These are phyloP conservation scores for Batillaria attramentaria DNA, from an alignment of 1,140 invertebrate species.

Conservation along the genomic window DNA sequence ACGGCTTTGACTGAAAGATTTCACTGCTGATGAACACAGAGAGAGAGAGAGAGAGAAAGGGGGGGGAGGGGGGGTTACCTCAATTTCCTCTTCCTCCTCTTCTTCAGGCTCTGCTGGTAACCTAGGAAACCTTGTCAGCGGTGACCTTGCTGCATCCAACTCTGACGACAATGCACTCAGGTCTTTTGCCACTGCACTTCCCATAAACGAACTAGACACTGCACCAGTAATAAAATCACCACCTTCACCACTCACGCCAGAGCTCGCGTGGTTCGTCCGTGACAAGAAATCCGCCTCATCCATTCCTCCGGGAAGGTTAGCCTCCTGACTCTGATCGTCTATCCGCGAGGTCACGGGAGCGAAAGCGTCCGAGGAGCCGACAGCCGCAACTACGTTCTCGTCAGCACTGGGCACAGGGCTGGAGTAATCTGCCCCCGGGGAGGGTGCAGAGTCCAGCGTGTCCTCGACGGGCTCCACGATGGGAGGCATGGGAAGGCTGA, in stretches of 20 bases:
- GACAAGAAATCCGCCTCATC: background rate
- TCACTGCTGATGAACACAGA: background rate
- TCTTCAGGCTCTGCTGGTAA: background rate
- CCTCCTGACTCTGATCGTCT: background rate
- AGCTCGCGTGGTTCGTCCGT: background rate
- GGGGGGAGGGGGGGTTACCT: background rate
- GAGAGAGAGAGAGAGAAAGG: background rate
- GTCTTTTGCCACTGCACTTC: conserved; percentile 9
- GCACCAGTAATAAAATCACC: too few relatives aligned
- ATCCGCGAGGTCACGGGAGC: background rate
- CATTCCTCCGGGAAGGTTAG: background rate
- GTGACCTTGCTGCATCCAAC: conserved; percentile 1
- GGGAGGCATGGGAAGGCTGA: conserved; percentile 25
- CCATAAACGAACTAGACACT: conserved; percentile 14
- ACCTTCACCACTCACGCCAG: background rate
- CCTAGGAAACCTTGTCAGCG: background rate
- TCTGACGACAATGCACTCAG: background rate
- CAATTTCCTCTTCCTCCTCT: conserved; percentile 14
- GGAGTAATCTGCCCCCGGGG: background rate
- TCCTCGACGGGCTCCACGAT: conserved; percentile 23
- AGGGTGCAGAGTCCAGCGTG: conserved; percentile 26
- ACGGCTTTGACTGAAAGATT: too few relatives aligned
- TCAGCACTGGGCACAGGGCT: background rate
- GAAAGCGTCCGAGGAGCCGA: background rate
- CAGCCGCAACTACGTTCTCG: background rate